Conservation (phyloP, 2,797 vertebrate species). For the Xyrichtys novacula region DNA sequence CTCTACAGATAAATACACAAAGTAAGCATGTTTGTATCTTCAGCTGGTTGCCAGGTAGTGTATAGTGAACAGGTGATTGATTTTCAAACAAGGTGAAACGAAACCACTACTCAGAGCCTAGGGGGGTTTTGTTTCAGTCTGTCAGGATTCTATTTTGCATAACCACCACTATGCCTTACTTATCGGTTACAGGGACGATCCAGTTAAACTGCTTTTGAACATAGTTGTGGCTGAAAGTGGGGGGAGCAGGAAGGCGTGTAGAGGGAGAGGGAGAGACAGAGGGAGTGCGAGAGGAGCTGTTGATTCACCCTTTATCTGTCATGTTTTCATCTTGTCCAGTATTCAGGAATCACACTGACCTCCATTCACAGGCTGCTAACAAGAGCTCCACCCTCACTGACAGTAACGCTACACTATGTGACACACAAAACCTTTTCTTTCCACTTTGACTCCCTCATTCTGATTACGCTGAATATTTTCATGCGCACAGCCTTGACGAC, state of each 20-base stretch:
- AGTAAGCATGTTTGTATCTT: no score
- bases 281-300: conserved; percentile 26
- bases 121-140: no score
- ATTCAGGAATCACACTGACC: conserved; percentile 73
- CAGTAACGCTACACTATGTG: conserved; percentile 65
- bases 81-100: no score
- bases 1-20: no score
- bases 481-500: conserved; percentile 47
- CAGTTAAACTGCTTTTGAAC: neutral
- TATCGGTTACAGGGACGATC: neutral
- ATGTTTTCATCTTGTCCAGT: conserved; percentile 48
- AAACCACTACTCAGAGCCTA: no score
- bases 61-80: no score
- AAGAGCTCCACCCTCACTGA: conserved; percentile 39
- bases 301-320: conserved; percentile 57
- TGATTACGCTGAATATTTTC: conserved; percentile 54
- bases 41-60: no score
- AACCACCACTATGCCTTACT: no score
- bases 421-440: conserved; percentile 56
- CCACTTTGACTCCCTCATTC: conserved; percentile 46
- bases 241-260: neutral
- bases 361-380: conserved; percentile 65
- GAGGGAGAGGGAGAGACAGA: neutral
- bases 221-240: neutral
- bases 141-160: no score